Evolutionary conservation across 2,113 vertebrate genomes (phyloP).

Genomic region (Diadophis punctatus): DNA sequence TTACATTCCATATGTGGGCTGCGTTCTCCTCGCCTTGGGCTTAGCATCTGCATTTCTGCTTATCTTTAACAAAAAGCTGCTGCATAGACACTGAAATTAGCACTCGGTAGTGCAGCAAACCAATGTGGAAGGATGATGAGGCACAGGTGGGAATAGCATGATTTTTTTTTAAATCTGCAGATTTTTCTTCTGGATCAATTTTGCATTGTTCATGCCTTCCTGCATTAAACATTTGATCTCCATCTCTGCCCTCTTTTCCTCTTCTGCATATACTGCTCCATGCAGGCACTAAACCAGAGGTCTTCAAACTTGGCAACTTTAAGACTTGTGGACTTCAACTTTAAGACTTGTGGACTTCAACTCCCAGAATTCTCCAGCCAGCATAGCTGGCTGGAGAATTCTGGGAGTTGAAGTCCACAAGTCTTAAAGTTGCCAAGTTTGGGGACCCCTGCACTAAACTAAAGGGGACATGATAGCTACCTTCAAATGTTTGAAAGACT

Average conservation of each 20-base stretch:
- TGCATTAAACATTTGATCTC: neutral
- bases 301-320: too few relatives aligned
- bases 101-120: neutral
- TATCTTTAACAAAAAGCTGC: neutral
- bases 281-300: neutral
- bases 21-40: neutral
- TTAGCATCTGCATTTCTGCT: neutral
- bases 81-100: neutral
- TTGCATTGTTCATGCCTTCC: neutral
- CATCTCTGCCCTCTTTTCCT: neutral
- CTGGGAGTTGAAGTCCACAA: too few relatives aligned
- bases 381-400: too few relatives aligned
- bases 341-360: too few relatives aligned
- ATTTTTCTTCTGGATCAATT: neutral
- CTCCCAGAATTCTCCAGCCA: too few relatives aligned
- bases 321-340: too few relatives aligned
- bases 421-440: too few relatives aligned
- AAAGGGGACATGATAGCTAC: neutral
- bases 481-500: neutral
- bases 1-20: neutral
- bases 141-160: neutral
- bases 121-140: neutral
- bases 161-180: neutral
- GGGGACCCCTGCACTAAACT: neutral
- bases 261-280: neutral